Conservation (phyloP, 2,888 invertebrate species). For the Eulithis prunata region DNA sequence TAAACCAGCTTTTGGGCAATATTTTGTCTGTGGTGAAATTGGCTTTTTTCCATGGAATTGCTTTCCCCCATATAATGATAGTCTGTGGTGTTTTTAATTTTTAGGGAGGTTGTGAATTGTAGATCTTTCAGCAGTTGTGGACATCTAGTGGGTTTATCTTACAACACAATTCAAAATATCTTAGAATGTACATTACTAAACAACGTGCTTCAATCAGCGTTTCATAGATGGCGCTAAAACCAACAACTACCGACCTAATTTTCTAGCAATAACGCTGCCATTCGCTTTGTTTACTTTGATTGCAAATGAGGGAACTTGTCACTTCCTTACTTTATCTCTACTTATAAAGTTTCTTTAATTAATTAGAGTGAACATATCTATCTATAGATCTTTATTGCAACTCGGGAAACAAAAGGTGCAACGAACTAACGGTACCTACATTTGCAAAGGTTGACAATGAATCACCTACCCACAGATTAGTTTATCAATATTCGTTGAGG, state of each 20-base stretch:
- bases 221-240: conserved; percentile 45
- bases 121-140: no score
- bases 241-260: conserved; percentile 10
- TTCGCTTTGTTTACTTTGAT: neutral
- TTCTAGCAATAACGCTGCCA: neutral
- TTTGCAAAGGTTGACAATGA: conserved; percentile 20
- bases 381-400: neutral
- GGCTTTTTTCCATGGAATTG: no score
- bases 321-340: neutral
- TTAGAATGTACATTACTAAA: neutral
- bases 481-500: conserved; percentile 48
- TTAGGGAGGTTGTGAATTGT: no score
- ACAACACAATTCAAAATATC: neutral
- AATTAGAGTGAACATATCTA: neutral
- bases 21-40: no score
- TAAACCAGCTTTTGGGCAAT: no score
- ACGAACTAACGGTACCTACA: conserved; percentile 20
- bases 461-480: conserved; percentile 38
- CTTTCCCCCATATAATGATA: no score
- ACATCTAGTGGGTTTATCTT: no score
- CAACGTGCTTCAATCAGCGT: conserved; percentile 1
- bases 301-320: neutral
- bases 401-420: conserved; percentile 14
- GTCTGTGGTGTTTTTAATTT: no score
- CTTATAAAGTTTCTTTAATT: neutral